Evolutionary conservation across 2,113 vertebrate genomes (phyloP).

Genomic region (Xiphophorus maculatus): DNA sequence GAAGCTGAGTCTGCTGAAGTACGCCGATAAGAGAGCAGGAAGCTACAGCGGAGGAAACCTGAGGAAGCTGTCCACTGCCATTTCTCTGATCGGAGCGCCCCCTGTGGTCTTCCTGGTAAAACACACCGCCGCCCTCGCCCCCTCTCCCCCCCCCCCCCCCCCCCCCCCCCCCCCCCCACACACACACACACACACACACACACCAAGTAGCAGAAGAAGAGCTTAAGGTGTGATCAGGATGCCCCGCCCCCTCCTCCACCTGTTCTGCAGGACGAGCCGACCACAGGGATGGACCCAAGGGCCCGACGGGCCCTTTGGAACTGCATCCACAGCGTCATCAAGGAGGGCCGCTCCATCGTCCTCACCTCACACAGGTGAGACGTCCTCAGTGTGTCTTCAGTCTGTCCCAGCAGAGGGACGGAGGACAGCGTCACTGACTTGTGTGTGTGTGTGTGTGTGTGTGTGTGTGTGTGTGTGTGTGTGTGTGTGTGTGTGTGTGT

Average conservation of each 20-base stretch:
- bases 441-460: no score
- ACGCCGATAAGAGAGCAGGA: constrained; percentile 90
- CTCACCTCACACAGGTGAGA: constrained; percentile 96
- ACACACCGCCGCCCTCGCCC: no score
- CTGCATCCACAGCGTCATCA: constrained; percentile 91
- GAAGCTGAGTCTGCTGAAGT: constrained; percentile 92
- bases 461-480: constrained; percentile 23
- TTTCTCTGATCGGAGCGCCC: constrained; percentile 93
- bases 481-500: constrained; percentile 10
- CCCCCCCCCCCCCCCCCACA: no score
- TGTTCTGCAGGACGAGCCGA: constrained; percentile 92
- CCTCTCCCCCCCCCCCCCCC: no score
- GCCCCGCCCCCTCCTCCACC: constrained; percentile 45
- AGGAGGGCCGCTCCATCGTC: constrained; percentile 93
- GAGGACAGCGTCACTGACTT: neutral
- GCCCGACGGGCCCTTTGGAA: constrained; percentile 95
- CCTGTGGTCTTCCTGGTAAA: constrained; percentile 95
- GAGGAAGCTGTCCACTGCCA: constrained; percentile 97
- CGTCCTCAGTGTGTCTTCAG: neutral
- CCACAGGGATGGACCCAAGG: constrained; percentile 98
- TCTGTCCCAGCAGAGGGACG: neutral
- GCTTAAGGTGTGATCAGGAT: neutral
- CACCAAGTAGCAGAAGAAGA: neutral
- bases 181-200: no score
- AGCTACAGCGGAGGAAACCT: constrained; percentile 97